Evolutionary conservation across 2,888 invertebrate species (phyloP).

Genomic region (Linnaemya vulpina): DNA sequence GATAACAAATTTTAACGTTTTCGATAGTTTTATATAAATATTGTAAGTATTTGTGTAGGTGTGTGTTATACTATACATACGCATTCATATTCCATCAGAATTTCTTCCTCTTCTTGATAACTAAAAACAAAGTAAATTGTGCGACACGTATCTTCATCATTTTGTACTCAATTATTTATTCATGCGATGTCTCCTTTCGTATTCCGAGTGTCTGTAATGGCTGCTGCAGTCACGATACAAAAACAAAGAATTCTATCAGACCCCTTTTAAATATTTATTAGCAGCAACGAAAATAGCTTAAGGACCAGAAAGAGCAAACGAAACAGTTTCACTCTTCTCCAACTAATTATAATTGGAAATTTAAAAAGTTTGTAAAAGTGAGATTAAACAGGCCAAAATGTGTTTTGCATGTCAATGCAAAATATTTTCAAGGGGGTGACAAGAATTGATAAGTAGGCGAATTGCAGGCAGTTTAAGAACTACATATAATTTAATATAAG

Average conservation of each 20-base stretch:
- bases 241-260: constrained; percentile 7
- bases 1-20: too few relatives aligned
- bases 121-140: constrained; percentile 29
- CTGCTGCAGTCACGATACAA: constrained; percentile 51
- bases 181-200: constrained; percentile 58
- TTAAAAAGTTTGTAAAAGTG: constrained; percentile 77
- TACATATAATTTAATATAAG: neutral
- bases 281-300: constrained; percentile 19
- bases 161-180: constrained; percentile 67
- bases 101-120: neutral
- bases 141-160: constrained; percentile 26
- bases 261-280: constrained; percentile 64
- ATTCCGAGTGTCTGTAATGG: constrained; percentile 53
- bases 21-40: too few relatives aligned
- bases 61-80: too few relatives aligned
- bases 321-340: constrained; percentile 68
- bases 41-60: too few relatives aligned
- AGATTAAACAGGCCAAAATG: constrained; percentile 56
- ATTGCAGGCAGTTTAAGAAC: constrained; percentile 31
- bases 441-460: neutral
- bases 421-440: constrained; percentile 10
- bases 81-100: neutral
- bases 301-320: constrained; percentile 22
- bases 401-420: constrained; percentile 58
- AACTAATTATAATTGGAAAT: constrained; percentile 82